Evolutionary conservation across 2,797 vertebrate genomes (phyloP).

Genomic region (Anomalospiza imberbis): DNA sequence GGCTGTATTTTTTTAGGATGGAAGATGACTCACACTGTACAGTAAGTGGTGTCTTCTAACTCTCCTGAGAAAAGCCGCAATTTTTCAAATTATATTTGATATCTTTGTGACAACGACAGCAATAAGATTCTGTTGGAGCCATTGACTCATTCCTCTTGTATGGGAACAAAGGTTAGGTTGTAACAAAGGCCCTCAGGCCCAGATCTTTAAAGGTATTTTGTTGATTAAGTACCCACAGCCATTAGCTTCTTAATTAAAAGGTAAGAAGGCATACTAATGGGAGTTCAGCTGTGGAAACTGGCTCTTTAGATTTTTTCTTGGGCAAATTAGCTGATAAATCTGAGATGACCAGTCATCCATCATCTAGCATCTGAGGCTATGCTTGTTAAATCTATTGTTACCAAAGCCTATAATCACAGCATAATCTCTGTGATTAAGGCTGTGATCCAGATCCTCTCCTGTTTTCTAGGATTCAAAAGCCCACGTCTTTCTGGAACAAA

Average conservation of each 20-base stretch:
- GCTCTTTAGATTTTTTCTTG: not conserved
- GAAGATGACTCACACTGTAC: constrained; percentile 3
- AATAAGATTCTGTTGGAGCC: not conserved
- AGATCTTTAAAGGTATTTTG: constrained; percentile 12
- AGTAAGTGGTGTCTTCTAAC: constrained; percentile 6
- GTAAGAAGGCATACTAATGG: not conserved
- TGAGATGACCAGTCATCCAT: not conserved
- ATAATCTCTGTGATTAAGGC: not conserved
- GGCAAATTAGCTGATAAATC: not conserved
- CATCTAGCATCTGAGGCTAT: not conserved
- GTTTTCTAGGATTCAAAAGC: not conserved
- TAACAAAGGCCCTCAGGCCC: not conserved
- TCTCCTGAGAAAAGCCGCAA: not conserved
- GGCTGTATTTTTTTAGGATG: not conserved
- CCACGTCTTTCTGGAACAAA: not conserved
- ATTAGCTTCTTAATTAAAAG: constrained; percentile 24
- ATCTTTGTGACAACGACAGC: not conserved
- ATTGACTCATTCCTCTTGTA: constrained; percentile 5
- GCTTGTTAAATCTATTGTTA: not conserved
- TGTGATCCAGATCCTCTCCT: not conserved
- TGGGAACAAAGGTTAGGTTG: not conserved
- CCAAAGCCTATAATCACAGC: not conserved
- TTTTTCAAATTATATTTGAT: constrained; percentile 2
- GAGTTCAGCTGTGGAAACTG: not conserved
- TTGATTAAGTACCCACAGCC: not conserved